A percentile compares a stretch with the other conserved stretches of the same genome.
These are phyloP conservation scores for Triplophysa siluroides DNA, from an alignment of 2,113 vertebrate genomes.

Conservation along the genomic window DNA sequence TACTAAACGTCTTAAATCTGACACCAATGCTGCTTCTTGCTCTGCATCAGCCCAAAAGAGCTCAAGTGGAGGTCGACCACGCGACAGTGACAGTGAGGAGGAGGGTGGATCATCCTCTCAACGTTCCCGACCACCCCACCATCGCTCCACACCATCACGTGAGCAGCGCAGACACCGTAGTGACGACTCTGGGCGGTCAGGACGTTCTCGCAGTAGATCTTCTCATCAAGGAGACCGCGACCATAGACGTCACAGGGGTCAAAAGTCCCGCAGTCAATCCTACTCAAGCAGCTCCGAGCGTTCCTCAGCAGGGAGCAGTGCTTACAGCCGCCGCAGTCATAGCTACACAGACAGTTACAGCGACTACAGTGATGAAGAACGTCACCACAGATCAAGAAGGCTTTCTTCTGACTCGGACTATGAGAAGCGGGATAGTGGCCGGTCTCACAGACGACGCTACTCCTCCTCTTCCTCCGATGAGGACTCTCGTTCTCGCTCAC, in stretches of 20 bases:
- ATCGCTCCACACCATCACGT: conserved; percentile 76
- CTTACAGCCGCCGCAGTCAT: conserved; percentile 83
- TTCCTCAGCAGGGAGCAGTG: conserved; percentile 86
- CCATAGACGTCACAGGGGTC: conserved; percentile 70
- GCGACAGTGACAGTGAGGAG: conserved; percentile 91
- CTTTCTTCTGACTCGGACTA: conserved; percentile 90
- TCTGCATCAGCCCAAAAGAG: conserved; percentile 74
- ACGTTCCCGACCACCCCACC: conserved; percentile 71
- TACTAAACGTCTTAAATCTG: conserved; percentile 71
- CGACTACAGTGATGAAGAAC: conserved; percentile 83
- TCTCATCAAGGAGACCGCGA: conserved; percentile 73
- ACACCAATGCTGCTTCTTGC: conserved; percentile 70
- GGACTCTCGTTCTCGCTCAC: conserved; percentile 78
- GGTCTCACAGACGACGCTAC: conserved; percentile 84
- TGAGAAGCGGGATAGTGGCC: conserved; percentile 77
- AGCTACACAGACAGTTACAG: conserved; percentile 96
- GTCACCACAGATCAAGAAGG: conserved; percentile 75
- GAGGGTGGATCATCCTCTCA: conserved; percentile 78
- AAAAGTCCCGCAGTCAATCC: conserved; percentile 80
- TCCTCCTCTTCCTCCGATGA: conserved; percentile 84
- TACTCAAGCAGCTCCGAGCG: conserved; percentile 91
- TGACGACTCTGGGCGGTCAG: conserved; percentile 84
- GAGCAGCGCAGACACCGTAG: conserved; percentile 83
- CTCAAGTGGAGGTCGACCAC: conserved; percentile 62
- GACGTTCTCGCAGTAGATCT: conserved; percentile 85